phyloP scores from a whole-genome alignment of 2,888 invertebrate species.

The Xestoiulus laeticollis region DNA sequence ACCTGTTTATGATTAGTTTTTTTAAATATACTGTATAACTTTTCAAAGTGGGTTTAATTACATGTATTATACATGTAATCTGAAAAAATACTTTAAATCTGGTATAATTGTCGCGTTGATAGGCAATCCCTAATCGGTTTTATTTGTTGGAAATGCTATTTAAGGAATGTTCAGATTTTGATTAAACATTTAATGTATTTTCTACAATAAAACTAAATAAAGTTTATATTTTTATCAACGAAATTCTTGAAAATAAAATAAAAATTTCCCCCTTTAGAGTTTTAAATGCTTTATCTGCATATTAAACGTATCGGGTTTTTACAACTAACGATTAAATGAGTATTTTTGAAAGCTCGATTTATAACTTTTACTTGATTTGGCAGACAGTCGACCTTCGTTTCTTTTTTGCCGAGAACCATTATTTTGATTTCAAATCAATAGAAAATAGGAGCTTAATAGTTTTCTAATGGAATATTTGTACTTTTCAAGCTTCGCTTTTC shows the following conservation, averaged over 20 bases:
- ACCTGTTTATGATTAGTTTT: too few species aligned
- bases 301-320: background rate
- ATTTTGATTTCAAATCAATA: conserved; percentile 30
- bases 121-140: background rate
- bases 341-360: background rate
- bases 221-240: background rate
- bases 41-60: too few species aligned
- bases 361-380: background rate
- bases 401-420: background rate
- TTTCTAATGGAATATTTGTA: background rate
- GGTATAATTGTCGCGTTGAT: background rate
- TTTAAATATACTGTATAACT: too few species aligned
- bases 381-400: background rate
- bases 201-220: background rate
- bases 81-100: too few species aligned
- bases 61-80: too few species aligned
- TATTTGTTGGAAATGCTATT: background rate
- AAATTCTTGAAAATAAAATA: background rate
- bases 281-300: conserved; percentile 9
- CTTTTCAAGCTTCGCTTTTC: background rate
- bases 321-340: background rate
- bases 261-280: background rate
- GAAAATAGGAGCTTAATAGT: background rate
- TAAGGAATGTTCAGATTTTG: background rate
- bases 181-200: background rate